Conservation (phyloP, 2,113 vertebrate species). For the Xyliphius kryptos region DNA sequence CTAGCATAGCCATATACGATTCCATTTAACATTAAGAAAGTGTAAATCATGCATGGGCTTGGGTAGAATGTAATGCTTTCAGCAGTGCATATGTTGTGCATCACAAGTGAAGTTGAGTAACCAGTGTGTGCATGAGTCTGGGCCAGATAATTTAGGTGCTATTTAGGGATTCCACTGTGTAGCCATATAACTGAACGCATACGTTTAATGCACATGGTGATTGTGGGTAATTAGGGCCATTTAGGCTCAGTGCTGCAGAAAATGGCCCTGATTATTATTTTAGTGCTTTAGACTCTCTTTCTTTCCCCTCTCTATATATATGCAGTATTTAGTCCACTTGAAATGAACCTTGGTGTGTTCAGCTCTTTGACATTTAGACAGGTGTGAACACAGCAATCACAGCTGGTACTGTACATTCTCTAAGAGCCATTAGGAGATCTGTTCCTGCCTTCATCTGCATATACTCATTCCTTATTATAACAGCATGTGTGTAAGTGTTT, state of each 20-base stretch:
- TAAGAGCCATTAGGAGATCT: too few relatives aligned
- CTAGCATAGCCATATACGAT: neutral
- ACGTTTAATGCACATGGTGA: slow-evolving; percentile 38
- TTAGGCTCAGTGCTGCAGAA: slow-evolving; percentile 30
- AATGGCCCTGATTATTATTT: slow-evolving; percentile 34
- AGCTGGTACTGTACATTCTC: too few relatives aligned
- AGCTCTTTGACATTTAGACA: too few relatives aligned
- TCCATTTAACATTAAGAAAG: slow-evolving; percentile 21
- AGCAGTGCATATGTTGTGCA: neutral
- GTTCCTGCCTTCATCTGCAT: too few relatives aligned
- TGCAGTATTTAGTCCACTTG: too few relatives aligned
- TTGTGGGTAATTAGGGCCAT: slow-evolving; percentile 38
- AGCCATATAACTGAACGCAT: slow-evolving; percentile 21
- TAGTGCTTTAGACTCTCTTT: too few relatives aligned
- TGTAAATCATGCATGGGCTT: slow-evolving; percentile 21
- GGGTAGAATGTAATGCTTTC: neutral
- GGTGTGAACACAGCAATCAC: too few relatives aligned
- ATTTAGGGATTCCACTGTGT: slow-evolving; percentile 27
- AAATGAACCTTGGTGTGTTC: too few relatives aligned
- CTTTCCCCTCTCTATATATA: too few relatives aligned
- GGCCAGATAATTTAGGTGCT: slow-evolving; percentile 16
- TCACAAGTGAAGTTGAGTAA: neutral
- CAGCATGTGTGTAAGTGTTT: too few relatives aligned
- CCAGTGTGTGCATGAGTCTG: neutral
- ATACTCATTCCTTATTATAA: too few relatives aligned